Conservation (phyloP, 2,113 vertebrate species). For the Neopipo cinnamomea region DNA sequence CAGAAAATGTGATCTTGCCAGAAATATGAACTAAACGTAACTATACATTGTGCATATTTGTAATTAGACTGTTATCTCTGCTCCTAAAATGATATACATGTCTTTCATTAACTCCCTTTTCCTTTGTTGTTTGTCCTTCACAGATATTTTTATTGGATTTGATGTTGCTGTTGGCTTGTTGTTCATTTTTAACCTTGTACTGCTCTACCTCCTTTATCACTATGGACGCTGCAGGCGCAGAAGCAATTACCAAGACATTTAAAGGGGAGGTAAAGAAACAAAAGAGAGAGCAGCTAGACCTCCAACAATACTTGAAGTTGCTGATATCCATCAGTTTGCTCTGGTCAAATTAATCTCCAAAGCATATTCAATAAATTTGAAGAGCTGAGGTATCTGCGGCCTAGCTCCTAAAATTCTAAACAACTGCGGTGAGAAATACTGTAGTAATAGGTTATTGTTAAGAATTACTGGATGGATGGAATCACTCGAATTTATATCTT, state of each 20-base stretch:
- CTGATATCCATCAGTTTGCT: not conserved
- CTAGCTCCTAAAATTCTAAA: not conserved
- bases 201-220: conserved; percentile 62
- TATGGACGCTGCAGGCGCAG: conserved; percentile 61
- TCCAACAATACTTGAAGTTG: not conserved
- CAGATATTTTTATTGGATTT: conserved; percentile 56
- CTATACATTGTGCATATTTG: not conserved
- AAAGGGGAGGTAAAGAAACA: not conserved
- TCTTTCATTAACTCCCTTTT: not conserved
- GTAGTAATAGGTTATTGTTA: not conserved
- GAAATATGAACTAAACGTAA: not conserved
- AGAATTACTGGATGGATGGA: not conserved
- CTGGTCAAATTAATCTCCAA: not conserved
- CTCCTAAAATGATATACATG: not conserved
- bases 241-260: conserved; percentile 62
- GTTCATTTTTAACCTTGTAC: conserved; percentile 33
- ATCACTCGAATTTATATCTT: not conserved
- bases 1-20: not conserved
- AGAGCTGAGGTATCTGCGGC: not conserved
- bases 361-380: not conserved
- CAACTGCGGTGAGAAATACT: not conserved
- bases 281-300: not conserved
- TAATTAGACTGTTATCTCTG: not conserved
- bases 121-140: not conserved
- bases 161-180: conserved; percentile 54